A percentile compares a stretch with the other conserved stretches of the same genome.
Evolutionary conservation across 2,113 vertebrate genomes (phyloP).

Genomic region (Castor canadensis): DNA sequence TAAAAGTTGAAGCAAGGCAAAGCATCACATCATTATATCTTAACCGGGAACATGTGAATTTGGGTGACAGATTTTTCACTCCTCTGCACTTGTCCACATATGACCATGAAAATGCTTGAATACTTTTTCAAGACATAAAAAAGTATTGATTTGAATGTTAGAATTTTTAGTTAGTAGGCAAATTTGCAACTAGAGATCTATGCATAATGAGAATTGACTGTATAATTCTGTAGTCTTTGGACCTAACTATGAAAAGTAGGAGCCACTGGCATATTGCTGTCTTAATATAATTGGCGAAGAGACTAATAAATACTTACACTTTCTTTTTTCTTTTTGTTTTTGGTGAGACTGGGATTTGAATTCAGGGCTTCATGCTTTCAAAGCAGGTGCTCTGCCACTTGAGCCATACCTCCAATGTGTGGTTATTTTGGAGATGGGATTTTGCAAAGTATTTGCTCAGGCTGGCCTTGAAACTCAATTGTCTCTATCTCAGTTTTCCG

Average conservation of each 20-base stretch:
- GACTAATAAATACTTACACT: too few relatives aligned
- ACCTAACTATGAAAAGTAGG: not conserved
- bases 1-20: not conserved
- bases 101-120: not conserved
- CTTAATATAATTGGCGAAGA: not conserved
- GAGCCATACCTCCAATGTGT: too few relatives aligned
- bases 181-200: not conserved
- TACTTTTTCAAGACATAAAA: not conserved
- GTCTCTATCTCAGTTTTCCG: not conserved
- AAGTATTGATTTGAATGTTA: not conserved
- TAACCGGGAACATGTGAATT: not conserved
- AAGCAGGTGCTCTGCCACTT: too few relatives aligned
- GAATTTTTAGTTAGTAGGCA: not conserved
- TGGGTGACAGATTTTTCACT: not conserved
- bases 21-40: not conserved
- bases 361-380: too few relatives aligned
- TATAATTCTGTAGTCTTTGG: not conserved
- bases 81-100: not conserved
- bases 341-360: too few relatives aligned
- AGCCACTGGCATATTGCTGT: not conserved
- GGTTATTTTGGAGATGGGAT: too few relatives aligned
- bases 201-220: not conserved
- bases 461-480: too few relatives aligned
- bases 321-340: too few relatives aligned
- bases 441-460: too few relatives aligned